Conservation (phyloP, 2,888 invertebrate genomes). For the Parascotia fuliginaria region DNA sequence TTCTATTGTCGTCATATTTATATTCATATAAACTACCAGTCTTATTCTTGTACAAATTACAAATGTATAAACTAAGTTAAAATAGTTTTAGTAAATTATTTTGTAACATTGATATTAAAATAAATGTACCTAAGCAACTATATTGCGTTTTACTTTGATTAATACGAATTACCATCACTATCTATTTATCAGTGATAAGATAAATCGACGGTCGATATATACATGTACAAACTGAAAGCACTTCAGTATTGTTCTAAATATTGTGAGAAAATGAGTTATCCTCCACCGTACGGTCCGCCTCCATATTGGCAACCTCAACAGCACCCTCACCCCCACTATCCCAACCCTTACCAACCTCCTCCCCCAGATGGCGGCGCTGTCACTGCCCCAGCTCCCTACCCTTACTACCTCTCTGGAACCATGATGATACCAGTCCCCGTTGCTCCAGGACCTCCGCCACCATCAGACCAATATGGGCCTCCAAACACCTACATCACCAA, state of each 20-base stretch:
- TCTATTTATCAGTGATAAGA: conserved; percentile 44
- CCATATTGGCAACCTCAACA: conserved; percentile 40
- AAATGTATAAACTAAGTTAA: conserved; percentile 16
- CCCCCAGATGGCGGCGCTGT: conserved; percentile 44
- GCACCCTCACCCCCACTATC: conserved; percentile 6
- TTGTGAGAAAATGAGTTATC: conserved; percentile 62
- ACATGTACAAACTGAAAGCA: conserved; percentile 2
- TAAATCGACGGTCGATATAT: conserved; percentile 34
- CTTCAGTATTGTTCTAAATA: conserved; percentile 27
- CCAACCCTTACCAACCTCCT: conserved; percentile 38
- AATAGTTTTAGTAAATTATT: conserved; percentile 41
- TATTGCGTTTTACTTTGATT: conserved; percentile 31
- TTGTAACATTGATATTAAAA: conserved; percentile 36
- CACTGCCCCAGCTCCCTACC: conserved; percentile 51
- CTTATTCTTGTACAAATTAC: conserved; percentile 39
- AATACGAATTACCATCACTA: conserved; percentile 30
- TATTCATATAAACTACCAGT: too few relatives aligned
- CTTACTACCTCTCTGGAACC: conserved; percentile 70
- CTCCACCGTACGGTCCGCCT: conserved; percentile 58
- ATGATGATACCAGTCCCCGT: conserved; percentile 70
- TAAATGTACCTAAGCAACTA: conserved; percentile 28
- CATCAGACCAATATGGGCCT: conserved; percentile 19
- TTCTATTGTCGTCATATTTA: background rate
- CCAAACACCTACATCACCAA: conserved; percentile 75
- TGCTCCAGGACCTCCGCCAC: conserved; percentile 34